A percentile compares a stretch with the other conserved stretches of the same genome.
Evolutionary conservation across 2,797 vertebrate species (phyloP).

Genomic region (Antennarius maculatus): DNA sequence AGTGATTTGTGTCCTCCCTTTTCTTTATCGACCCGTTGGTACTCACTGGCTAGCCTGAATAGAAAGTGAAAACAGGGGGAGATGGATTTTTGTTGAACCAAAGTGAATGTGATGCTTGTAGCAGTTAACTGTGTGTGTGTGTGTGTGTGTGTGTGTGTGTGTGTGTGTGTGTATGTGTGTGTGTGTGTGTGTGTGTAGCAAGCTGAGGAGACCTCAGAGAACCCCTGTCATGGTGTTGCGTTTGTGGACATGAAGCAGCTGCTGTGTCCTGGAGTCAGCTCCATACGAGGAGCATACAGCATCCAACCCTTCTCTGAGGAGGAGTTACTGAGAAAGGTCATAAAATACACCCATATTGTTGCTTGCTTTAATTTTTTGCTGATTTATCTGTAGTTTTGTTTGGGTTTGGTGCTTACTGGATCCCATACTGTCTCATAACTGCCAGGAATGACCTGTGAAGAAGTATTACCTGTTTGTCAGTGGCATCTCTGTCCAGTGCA

Average conservation of each 20-base stretch:
- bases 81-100: no score
- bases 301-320: conserved; percentile 83
- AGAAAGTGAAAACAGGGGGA: no score
- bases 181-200: conserved; percentile 56
- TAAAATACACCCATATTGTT: neutral
- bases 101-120: no score
- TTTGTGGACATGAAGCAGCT: conserved; percentile 89
- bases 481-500: neutral
- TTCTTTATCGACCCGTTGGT: no score
- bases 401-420: neutral
- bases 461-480: neutral
- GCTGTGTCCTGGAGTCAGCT: conserved; percentile 89
- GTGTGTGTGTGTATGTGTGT: no score
- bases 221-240: conserved; percentile 89
- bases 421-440: neutral
- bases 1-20: neutral
- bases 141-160: no score
- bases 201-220: conserved; percentile 81
- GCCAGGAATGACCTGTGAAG: neutral
- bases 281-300: conserved; percentile 87
- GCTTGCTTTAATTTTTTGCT: no score
- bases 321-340: conserved; percentile 86
- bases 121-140: no score
- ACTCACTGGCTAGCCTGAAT: no score
- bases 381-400: neutral